Evolutionary conservation across 2,888 invertebrate species (phyloP).

Genomic region (Chaetoderma sp.): DNA sequence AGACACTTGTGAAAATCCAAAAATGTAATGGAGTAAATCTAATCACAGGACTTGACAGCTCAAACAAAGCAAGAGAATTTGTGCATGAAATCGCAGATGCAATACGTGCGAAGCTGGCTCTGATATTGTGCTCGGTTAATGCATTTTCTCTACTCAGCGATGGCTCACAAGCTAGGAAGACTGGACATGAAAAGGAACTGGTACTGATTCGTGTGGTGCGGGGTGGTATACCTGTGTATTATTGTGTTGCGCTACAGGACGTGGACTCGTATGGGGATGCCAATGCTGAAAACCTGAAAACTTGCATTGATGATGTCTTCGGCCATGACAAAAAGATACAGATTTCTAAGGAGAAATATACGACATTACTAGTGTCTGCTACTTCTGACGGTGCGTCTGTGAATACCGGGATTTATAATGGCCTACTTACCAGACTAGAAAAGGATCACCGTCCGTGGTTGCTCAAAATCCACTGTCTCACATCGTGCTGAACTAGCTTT

Average conservation of each 20-base stretch:
- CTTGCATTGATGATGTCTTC: neutral
- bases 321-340: neutral
- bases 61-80: slow-evolving; percentile 1
- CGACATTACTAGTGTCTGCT: neutral
- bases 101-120: neutral
- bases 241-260: slow-evolving; percentile 1
- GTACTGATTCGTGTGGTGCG: neutral
- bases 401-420: slow-evolving; percentile 2
- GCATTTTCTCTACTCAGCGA: slow-evolving; percentile 1
- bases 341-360: neutral
- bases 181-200: slow-evolving; percentile 5
- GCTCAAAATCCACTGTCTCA: neutral
- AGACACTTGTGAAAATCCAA: too few species aligned
- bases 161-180: slow-evolving; percentile 7
- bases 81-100: neutral
- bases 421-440: neutral
- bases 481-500: slow-evolving; percentile 2
- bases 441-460: slow-evolving; percentile 6
- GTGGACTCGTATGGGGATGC: slow-evolving; percentile 10
- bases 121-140: neutral
- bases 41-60: neutral
- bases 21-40: too few species aligned
- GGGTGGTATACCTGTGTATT: slow-evolving; percentile 5
- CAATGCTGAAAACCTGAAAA: slow-evolving; percentile 3
- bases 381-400: slow-evolving; percentile 12